Base-by-base conservation (phyloP, 1,140 invertebrate species). In the Saccostrea cuccullata region DNA sequence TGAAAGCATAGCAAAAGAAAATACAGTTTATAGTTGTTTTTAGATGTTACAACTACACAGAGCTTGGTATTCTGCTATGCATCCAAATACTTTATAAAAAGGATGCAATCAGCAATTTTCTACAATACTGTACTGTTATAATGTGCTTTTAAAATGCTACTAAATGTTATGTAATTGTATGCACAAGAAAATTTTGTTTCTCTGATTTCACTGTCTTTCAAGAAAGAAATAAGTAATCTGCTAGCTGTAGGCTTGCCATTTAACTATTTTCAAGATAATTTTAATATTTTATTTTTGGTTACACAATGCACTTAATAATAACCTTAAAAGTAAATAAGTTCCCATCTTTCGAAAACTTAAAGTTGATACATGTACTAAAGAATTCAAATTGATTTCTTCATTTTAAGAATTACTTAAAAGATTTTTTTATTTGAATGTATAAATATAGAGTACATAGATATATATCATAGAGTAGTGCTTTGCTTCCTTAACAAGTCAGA, bases 381-480 rank as follows among this genome's bases (percentile, higher is more conserved):
- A 64, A 15, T 2, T 64, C n/a, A 64, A 64, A 20, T 20, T 20
- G n/a, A 20, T 64, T 17, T 64, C 17, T 20, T 64, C 17, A 2
- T 5, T n/a, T 64, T 20, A 64, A 64, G 0, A 20, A n/a, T n/a
- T 64, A 20, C 17, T 64, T 64, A 20, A 17, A 64, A 64, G 2
- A 20, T 64, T n/a, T 64, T 64, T 20, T 64, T 20, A 64, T 20
- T 64, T 64, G n/a, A 64, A 17, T 64, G 17, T 64, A 0, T 64
- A 64, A 8, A 47, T 47, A 47, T 47, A 64, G 0, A 20, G 6
- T 64, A 64, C 5, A 64, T 8, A 20, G 17, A 64, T 64, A 64
- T 64, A 20, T 64, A n/a, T 64, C 58, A 64, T 64, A 64, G 58
- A 64, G n/a, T 64, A 64, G 58, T 64, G 58, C 58, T 64, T 64